phyloP scores from a whole-genome alignment of 2,797 vertebrate species.

The Sphenopsis melanotis region DNA sequence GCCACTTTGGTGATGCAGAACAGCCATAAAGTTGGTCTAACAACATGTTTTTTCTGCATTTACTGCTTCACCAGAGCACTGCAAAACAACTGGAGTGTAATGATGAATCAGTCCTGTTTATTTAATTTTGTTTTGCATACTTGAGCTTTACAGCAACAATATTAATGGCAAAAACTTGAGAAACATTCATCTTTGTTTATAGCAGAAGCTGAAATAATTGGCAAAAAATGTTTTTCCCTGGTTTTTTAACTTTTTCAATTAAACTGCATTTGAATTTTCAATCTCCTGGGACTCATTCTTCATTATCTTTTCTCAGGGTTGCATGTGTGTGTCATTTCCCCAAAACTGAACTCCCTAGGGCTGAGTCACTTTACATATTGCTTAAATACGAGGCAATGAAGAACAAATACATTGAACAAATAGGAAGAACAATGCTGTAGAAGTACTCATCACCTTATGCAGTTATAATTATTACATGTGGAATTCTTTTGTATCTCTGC shows the following conservation, averaged over 20 bases:
- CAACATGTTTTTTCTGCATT: not conserved
- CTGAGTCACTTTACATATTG: not conserved
- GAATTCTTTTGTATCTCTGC: not conserved
- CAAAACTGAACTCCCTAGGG: not conserved
- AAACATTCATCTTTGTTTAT: constrained; percentile 14
- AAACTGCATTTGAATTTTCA: not conserved
- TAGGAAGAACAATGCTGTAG: not conserved
- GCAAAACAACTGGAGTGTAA: not conserved
- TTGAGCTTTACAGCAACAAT: constrained; percentile 16
- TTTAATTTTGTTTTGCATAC: constrained; percentile 36
- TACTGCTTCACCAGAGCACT: constrained; percentile 23
- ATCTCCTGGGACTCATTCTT: not conserved
- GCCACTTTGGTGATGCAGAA: not conserved
- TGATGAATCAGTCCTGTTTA: constrained; percentile 14
- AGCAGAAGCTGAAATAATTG: not conserved
- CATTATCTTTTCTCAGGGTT: constrained; percentile 6
- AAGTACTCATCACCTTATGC: not conserved
- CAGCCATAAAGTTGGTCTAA: constrained; percentile 22
- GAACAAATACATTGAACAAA: not conserved
- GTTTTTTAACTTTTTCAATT: constrained; percentile 7
- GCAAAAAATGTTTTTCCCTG: not conserved
- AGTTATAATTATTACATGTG: not conserved
- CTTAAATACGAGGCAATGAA: not conserved
- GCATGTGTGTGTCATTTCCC: not conserved
- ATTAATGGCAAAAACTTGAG: not conserved